A percentile compares a stretch with the other conserved stretches of the same genome.
phyloP scores from a whole-genome alignment of 2,797 vertebrate genomes.

The Arctocebus calabarensis region DNA sequence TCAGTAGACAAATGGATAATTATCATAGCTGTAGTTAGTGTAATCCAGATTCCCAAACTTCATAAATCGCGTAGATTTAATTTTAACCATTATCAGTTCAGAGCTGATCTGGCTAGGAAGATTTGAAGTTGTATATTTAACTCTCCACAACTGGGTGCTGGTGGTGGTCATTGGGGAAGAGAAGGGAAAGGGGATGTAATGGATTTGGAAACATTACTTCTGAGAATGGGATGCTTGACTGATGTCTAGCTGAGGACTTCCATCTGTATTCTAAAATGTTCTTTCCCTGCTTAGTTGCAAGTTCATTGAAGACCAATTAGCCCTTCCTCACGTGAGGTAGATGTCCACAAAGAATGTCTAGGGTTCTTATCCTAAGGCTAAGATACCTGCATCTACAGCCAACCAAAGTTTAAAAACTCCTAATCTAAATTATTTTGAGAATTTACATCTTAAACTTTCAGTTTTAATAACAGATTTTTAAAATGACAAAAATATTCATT shows the following conservation, averaged over 20 bases:
- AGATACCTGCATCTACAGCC: neutral
- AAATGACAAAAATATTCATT: slow-evolving; percentile 72
- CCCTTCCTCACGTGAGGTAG: neutral
- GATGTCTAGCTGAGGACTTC: neutral
- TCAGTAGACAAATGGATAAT: neutral
- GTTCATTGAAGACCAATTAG: neutral
- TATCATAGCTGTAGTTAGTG: neutral
- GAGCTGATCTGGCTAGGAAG: neutral
- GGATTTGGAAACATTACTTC: neutral
- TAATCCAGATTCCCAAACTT: neutral
- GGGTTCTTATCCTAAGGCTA: neutral
- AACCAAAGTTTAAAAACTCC: slow-evolving; percentile 17
- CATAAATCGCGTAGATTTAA: neutral
- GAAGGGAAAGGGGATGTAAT: neutral
- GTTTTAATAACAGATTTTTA: slow-evolving; percentile 39
- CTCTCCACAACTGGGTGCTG: neutral
- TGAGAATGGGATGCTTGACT: neutral
- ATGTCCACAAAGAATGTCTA: neutral
- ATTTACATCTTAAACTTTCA: slow-evolving; percentile 30
- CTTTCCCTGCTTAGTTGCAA: neutral
- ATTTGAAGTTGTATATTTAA: neutral
- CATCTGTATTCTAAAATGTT: neutral
- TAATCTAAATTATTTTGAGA: slow-evolving; percentile 16
- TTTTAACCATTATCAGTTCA: neutral
- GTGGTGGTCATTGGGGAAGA: neutral